Evolutionary conservation across 1,140 invertebrate genomes (phyloP).

Genomic region (Sarcophaga bullata): DNA sequence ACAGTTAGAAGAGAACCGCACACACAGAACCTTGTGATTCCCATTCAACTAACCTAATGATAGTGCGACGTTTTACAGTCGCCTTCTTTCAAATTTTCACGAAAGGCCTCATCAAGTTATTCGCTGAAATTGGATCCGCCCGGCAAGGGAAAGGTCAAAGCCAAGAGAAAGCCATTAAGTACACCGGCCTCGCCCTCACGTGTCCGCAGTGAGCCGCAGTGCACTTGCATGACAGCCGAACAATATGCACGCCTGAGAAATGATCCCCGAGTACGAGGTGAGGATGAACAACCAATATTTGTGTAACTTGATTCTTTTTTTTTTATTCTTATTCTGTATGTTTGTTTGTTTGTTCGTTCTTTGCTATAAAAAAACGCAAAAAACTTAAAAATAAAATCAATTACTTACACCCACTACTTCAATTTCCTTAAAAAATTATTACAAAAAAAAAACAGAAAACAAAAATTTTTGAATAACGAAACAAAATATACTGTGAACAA

Average conservation of each 20-base stretch:
- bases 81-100: slow-evolving; percentile 95
- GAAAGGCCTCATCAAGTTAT: slow-evolving; percentile 96
- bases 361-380: not conserved
- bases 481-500: not conserved
- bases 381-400: not conserved
- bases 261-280: slow-evolving; percentile 83
- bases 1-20: slow-evolving; percentile 55
- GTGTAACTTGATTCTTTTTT: not conserved
- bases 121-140: slow-evolving; percentile 91
- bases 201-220: slow-evolving; percentile 84
- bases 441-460: no score
- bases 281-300: slow-evolving; percentile 49
- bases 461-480: not conserved
- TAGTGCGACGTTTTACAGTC: slow-evolving; percentile 84
- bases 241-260: slow-evolving; percentile 87
- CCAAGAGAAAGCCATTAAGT: slow-evolving; percentile 88
- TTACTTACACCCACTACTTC: not conserved
- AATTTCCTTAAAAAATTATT: slow-evolving; percentile 41
- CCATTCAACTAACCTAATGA: slow-evolving; percentile 68
- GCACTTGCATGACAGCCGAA: slow-evolving; percentile 94
- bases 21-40: slow-evolving; percentile 66
- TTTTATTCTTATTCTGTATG: not conserved
- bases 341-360: not conserved
- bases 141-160: slow-evolving; percentile 85
- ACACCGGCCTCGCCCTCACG: slow-evolving; percentile 93